A percentile compares a stretch with the other conserved stretches of the same genome.
These are phyloP conservation scores for Scomber colias DNA, from an alignment of 2,113 vertebrate species.

Conservation along the genomic window DNA sequence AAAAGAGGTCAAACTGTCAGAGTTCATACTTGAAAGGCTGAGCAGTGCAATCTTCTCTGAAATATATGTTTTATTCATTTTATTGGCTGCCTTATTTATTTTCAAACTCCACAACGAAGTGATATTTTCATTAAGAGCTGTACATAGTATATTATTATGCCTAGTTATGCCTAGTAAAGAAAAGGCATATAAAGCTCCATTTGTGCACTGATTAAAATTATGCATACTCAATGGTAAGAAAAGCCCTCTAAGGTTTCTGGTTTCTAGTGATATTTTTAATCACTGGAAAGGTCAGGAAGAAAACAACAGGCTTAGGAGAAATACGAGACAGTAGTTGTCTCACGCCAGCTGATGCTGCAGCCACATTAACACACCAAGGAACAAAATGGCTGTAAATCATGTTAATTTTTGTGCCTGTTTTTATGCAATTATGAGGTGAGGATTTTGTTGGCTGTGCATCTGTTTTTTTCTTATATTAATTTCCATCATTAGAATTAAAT, in stretches of 20 bases:
- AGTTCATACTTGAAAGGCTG: not conserved
- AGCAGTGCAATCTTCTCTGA: not conserved
- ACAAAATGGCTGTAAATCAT: constrained; percentile 10
- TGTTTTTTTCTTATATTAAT: not conserved
- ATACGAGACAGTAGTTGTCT: constrained; percentile 68
- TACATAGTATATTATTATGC: not conserved
- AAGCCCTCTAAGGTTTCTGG: constrained; percentile 60
- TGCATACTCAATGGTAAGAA: constrained; percentile 43
- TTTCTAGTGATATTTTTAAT: constrained; percentile 80
- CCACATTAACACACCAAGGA: constrained; percentile 36
- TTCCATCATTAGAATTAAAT: not conserved
- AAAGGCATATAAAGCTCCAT: not conserved
- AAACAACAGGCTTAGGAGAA: constrained; percentile 80
- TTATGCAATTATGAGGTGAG: not conserved
- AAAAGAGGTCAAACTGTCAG: not conserved
- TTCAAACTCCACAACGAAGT: not conserved
- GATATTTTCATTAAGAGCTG: not conserved
- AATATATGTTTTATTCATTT: not conserved
- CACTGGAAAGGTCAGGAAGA: constrained; percentile 80
- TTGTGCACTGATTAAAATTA: constrained; percentile 41
- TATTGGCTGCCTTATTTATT: not conserved
- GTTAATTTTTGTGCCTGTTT: constrained; percentile 25
- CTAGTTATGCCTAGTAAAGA: not conserved
- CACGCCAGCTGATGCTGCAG: constrained; percentile 35
- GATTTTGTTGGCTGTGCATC: not conserved